These are phyloP conservation scores for Sandelia bainsii DNA, from an alignment of 2,797 vertebrate species.

Conservation along the genomic window DNA sequence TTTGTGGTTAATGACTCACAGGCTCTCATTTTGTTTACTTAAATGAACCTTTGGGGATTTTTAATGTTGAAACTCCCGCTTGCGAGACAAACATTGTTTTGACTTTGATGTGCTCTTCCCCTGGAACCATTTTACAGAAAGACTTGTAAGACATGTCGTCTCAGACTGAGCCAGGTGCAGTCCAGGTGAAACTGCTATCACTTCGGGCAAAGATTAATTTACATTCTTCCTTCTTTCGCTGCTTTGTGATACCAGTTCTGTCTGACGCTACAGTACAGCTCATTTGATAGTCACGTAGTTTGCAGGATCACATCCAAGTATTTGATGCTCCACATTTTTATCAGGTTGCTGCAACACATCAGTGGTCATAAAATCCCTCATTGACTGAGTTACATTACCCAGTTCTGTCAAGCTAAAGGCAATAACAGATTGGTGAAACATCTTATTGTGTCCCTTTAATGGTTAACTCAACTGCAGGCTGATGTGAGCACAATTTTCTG, in stretches of 20 bases:
- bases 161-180: slow-evolving; percentile 48
- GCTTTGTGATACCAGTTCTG: slow-evolving; percentile 23
- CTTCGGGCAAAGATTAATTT: slow-evolving; percentile 39
- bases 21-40: slow-evolving; percentile 58
- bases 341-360: slow-evolving; percentile 51
- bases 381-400: slow-evolving; percentile 65
- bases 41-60: slow-evolving; percentile 45
- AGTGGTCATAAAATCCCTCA: slow-evolving; percentile 70
- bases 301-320: slow-evolving; percentile 25
- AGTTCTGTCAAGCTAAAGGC: slow-evolving; percentile 70
- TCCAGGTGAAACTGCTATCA: slow-evolving; percentile 49
- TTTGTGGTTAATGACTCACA: slow-evolving; percentile 73
- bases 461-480: slow-evolving; percentile 59
- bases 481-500: slow-evolving; percentile 5
- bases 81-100: slow-evolving; percentile 38
- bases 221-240: slow-evolving; percentile 16
- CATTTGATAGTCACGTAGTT: slow-evolving; percentile 7
- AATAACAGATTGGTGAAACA: slow-evolving; percentile 46
- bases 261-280: slow-evolving; percentile 10
- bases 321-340: slow-evolving; percentile 33
- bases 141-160: slow-evolving; percentile 8
- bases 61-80: slow-evolving; percentile 59
- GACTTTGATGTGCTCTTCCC: slow-evolving; percentile 55
- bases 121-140: slow-evolving; percentile 30
- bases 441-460: slow-evolving; percentile 51